Base-by-base conservation (phyloP, 2,888 invertebrate genomes). In the Aphidius colemani region DNA sequence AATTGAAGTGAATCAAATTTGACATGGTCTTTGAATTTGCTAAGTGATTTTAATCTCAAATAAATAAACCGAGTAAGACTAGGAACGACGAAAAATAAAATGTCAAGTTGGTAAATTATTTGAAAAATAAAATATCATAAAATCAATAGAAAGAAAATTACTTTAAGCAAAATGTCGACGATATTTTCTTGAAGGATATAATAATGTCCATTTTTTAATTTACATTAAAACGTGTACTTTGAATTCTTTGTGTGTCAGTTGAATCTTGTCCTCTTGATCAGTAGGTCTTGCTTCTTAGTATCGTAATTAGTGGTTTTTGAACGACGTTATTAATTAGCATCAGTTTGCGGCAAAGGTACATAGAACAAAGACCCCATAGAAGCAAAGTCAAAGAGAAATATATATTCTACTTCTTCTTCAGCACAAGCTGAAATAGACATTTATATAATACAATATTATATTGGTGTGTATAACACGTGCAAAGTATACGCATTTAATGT, bases 261-360 rank as follows among this genome's bases (percentile, higher is more conserved):
- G 44, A 39, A 30, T 44, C 13, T 51, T 9, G 44, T 60, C 18
- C 30, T 53, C 13, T 49, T 18, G 30, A 30, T 30, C 39, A 30
- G 48, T 44, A 51, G n/a, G 39, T 53, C 53, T 53, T 53, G 30
- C 30, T 46, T 18, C 51, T 55, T 9, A 39, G 45, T 49, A 18
- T 10, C 13, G 61, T 67, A 67, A 67, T 67, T 67, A 67, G 65
- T 55, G 65, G 50, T 49, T 48, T 18, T n/a, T 7, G 46, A 9
- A 64, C 59, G 56, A 65, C 60, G 51, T 67, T 65, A 67, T 67
- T 67, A 67, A 67, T 67, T 65, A 59, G 41, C n/a, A 39, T 30
- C 18, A 8, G 45, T 13, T 46, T 43, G 55, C 55, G 55, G 57
- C 46, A 10, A 46, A 41, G 46, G 39, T 46, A 30, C 30, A 30